Base-by-base conservation (phyloP, 2,888 invertebrate species). In the Lepidocyrtinus sp. region DNA sequence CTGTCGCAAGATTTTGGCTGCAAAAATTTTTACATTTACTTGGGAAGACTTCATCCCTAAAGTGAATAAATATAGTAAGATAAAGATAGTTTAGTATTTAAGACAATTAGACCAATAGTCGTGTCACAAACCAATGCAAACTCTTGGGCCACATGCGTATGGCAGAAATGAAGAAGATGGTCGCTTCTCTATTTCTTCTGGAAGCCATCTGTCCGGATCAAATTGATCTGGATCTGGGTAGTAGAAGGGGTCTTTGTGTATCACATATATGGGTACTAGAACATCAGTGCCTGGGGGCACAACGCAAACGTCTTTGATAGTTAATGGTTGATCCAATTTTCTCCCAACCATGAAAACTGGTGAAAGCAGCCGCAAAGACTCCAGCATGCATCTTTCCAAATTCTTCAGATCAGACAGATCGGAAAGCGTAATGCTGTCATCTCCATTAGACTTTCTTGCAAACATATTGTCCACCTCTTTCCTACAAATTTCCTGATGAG, bases 181-280 rank as follows among this genome's bases (percentile, higher is more conserved):
- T 26, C 74, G 22, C 7, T 55, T 65, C 0, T 22, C 27, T 5
- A 19, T 17, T 27, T 59, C 59, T 22, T 74, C 74, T 2, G 74
- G 74, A 15, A 74, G 65, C 12, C 63, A 72, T 17, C 50, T 63
- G 19, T 64, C 72, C 1, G 72, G 72, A 46, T 72, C 19, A 50
- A 63, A 72, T 7, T 12, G 17, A 3, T 63, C n/a, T 5, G 72
- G 72, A 17, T 25, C 46, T 1, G 19, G 21, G 17, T 25, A 63
- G 24, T 59, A 74, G 2, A 65, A 50, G 0, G 25, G n/a, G 12
- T 22, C 17, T n/a, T 55, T 63, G 9, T 74, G 74, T 0, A 74
- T 45, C 0, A 63, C 59, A 1, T 17, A 1, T 15, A 55, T 55
- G 7, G 55, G 36, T 1, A 74, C n/a, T 0, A 74, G 0, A 0